Conservation (phyloP, 2,113 vertebrate genomes). For the Pseudopipra pipra region DNA sequence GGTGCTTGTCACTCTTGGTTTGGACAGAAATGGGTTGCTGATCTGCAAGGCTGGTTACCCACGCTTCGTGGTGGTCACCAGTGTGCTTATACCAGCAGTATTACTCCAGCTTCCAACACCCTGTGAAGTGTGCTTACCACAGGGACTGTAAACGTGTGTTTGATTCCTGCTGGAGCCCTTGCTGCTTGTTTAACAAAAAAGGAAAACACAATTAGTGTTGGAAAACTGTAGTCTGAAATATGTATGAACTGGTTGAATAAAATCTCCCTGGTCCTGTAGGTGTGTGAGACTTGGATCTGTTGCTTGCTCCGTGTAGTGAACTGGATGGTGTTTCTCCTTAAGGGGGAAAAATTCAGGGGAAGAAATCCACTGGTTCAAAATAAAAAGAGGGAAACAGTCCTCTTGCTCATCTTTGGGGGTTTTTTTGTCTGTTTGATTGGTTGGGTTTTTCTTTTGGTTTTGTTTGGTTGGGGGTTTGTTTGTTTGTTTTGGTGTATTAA, state of each 20-base stretch:
- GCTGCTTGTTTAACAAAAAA: background rate
- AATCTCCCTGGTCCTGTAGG: fast-evolving
- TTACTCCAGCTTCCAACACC: background rate
- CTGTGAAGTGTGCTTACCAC: background rate
- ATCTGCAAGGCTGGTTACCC: background rate
- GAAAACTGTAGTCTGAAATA: background rate
- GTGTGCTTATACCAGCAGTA: no score
- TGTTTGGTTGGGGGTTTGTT: background rate
- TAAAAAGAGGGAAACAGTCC: background rate
- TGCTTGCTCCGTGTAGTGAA: background rate
- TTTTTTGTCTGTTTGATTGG: no score
- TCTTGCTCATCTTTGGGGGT: background rate
- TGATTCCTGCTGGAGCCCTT: background rate
- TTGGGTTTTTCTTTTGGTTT: no score
- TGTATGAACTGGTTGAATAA: background rate
- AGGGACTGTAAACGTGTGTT: background rate
- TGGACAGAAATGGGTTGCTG: background rate
- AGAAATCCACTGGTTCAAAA: background rate
- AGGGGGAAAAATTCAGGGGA: background rate
- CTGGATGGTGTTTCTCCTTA: background rate
- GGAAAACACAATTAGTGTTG: background rate
- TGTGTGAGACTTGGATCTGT: background rate
- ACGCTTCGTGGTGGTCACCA: fast-evolving
- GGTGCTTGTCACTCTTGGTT: background rate
- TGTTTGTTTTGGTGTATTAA: background rate